Base-by-base conservation (phyloP, 2,113 vertebrate species). In the Paramisgurnus dabryanus region DNA sequence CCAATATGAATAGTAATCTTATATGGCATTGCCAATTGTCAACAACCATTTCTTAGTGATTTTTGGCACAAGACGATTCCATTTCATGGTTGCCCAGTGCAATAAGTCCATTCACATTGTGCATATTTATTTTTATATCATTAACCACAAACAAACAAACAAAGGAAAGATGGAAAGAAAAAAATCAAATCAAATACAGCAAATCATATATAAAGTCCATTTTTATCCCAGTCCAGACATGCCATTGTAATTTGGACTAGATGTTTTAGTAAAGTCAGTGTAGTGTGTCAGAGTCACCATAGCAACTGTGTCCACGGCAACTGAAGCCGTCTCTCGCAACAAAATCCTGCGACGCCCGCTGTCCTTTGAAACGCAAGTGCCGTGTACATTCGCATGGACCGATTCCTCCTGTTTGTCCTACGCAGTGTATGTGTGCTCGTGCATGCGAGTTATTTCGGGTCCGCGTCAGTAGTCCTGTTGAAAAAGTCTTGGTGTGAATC, bases 1-100 rank as follows among this genome's bases (percentile, higher is more conserved):
- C 95, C 95, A 94, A 96, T 95, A 94, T 92, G 92, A 94, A 94
- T 89, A 92, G 91, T 94, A 94, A 93, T 91, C 93, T 57, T 91
- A 86, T 91, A 89, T 90, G 89, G 85, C 74, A 78, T 82, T 83
- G 85, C 86, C 89, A 84, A 84, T 90, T 81, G 68, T 87, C 69
- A 84, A 84, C 79, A 80, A 80, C 76, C 79, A 57, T 80, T 73
- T 66, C 47, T 41, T 85, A 75, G 79, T 77, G 82, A 87, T 53
- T 74, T 6, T 80, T 84, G 74, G 83, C 81, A 82, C 82, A 64
- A 81, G 65, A 85, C 82, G 85, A 75, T 79, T 86, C 84, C 83
- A 79, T 85, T 86, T 90, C 87, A 87, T 89, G 86, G 79, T 80
- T 84, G 85, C 85, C 80, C 78, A 86, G 85, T 85, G 77, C 84